Evolutionary conservation across 1,140 invertebrate species (phyloP).

Genomic region (Penaeus vannamei): DNA sequence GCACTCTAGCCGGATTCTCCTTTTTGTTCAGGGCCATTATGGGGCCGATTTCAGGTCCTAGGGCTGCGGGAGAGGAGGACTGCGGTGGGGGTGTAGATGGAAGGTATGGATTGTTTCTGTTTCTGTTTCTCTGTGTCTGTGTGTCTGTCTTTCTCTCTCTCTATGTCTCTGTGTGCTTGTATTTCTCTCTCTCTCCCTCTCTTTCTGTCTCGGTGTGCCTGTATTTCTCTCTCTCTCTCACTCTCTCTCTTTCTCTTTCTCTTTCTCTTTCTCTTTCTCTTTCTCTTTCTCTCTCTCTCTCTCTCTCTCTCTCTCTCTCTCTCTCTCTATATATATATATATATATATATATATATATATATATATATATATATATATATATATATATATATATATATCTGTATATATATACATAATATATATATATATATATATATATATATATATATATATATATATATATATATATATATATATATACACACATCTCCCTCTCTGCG

Average conservation of each 20-base stretch:
- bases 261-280: constrained; percentile 13
- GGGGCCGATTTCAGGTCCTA: background rate
- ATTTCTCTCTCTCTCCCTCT: background rate
- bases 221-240: constrained; percentile 6
- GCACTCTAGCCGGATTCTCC: no score
- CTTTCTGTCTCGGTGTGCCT: constrained; percentile 6
- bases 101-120: background rate
- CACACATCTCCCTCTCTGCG: no score
- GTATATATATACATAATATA: no score
- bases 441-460: no score
- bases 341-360: no score
- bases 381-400: no score
- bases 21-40: no score
- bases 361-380: no score
- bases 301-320: background rate
- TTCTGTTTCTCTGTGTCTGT: background rate
- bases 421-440: no score
- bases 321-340: background rate
- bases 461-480: no score
- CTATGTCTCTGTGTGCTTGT: background rate
- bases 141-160: background rate
- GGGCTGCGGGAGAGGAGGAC: background rate
- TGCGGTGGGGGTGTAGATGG: background rate
- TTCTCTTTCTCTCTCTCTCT: constrained; percentile 16
- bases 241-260: background rate